phyloP scores from a whole-genome alignment of 2,888 invertebrate genomes.

The Thysanoteuthis rhombus region DNA sequence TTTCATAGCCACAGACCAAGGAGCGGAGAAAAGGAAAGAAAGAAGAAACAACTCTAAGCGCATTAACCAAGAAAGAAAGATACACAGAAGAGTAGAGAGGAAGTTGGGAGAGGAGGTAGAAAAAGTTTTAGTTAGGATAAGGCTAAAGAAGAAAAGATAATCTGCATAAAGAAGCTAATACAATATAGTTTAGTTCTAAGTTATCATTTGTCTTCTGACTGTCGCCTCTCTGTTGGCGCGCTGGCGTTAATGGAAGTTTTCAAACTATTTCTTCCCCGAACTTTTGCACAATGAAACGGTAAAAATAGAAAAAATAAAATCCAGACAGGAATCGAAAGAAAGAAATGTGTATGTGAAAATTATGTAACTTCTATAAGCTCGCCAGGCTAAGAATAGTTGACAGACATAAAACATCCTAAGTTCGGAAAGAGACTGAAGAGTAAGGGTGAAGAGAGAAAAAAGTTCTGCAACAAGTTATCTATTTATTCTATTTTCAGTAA shows the following conservation, averaged over 20 bases:
- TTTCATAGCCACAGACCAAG: conserved; percentile 12
- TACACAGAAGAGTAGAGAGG: neutral
- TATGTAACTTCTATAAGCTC: neutral
- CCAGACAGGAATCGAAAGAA: neutral
- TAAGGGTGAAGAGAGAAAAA: neutral
- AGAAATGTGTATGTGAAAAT: neutral
- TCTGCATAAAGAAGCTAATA: neutral
- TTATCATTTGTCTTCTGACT: neutral
- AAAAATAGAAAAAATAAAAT: neutral
- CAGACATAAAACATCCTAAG: neutral
- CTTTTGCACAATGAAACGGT: neutral
- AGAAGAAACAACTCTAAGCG: neutral
- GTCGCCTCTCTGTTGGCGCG: neutral
- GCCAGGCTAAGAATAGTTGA: neutral
- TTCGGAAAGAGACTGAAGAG: neutral
- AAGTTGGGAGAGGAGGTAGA: neutral
- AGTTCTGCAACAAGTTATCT: neutral
- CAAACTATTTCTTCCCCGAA: neutral
- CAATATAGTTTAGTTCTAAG: neutral
- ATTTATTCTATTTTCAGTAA: neutral
- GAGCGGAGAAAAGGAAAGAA: neutral
- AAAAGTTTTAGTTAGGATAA: neutral
- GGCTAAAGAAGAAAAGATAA: neutral
- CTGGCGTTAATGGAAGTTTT: neutral
- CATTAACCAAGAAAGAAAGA: neutral